phyloP scores from a whole-genome alignment of 1,140 invertebrate genomes.

The Bombyx mori region DNA sequence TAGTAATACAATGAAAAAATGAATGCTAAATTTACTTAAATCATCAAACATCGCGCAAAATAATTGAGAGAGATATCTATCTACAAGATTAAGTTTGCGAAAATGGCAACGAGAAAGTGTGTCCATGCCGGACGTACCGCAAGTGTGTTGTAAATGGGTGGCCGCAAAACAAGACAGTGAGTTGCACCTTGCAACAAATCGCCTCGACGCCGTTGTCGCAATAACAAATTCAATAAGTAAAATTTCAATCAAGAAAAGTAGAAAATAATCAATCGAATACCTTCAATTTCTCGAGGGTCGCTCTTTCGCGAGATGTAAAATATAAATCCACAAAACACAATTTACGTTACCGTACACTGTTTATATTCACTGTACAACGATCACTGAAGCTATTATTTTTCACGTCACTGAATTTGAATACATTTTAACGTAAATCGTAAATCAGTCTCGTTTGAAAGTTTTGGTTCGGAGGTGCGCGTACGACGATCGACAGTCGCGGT shows the following conservation, averaged over 20 bases:
- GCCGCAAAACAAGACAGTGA: slow-evolving; percentile 28
- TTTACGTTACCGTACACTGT: slow-evolving; percentile 24
- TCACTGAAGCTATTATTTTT: slow-evolving; percentile 16
- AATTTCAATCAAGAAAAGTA: slow-evolving; percentile 14
- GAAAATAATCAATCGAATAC: slow-evolving; percentile 35
- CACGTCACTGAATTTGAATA: slow-evolving; percentile 52
- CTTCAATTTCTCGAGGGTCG: slow-evolving; percentile 32
- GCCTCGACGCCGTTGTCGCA: slow-evolving; percentile 19
- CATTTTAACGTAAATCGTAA: slow-evolving; percentile 42
- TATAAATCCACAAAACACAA: slow-evolving; percentile 13
- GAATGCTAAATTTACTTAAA: too few species aligned
- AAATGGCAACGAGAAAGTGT: slow-evolving; percentile 22
- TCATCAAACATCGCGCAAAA: too few species aligned
- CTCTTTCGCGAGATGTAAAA: slow-evolving; percentile 21
- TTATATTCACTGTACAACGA: slow-evolving; percentile 14
- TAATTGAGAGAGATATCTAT: neutral
- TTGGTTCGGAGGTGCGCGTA: slow-evolving; percentile 31
- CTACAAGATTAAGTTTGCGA: slow-evolving; percentile 5
- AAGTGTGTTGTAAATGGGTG: slow-evolving; percentile 40
- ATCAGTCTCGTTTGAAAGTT: slow-evolving; percentile 26
- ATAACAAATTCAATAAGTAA: slow-evolving; percentile 8
- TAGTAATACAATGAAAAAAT: too few species aligned
- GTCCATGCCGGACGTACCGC: slow-evolving; percentile 23
- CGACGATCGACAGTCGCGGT: slow-evolving; percentile 29
- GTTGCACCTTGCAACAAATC: slow-evolving; percentile 33